Evolutionary conservation across 2,113 vertebrate species (phyloP).

Genomic region (Copsychus sechellarum): DNA sequence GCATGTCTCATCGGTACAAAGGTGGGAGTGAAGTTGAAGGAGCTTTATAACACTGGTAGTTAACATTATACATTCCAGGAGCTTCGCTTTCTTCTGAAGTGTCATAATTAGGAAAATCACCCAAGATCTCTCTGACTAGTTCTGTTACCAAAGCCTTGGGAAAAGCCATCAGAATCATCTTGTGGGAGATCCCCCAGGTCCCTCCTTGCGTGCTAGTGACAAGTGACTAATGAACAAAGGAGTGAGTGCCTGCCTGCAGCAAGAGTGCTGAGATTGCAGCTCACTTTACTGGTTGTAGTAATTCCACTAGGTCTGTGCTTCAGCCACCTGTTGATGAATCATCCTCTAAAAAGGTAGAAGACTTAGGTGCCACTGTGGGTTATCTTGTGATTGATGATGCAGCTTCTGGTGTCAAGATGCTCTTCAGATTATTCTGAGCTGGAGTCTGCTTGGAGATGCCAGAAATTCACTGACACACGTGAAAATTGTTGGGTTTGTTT

Average conservation of each 20-base stretch:
- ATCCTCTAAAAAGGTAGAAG: background rate
- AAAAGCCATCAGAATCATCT: background rate
- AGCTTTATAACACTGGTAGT: background rate
- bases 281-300: background rate
- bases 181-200: background rate
- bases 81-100: background rate
- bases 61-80: background rate
- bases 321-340: constrained; percentile 31
- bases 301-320: background rate
- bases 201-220: accelerated
- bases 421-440: background rate
- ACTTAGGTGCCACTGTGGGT: background rate
- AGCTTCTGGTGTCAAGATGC: background rate
- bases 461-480: background rate
- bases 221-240: background rate
- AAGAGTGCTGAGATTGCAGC: background rate
- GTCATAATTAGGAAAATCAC: background rate
- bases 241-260: background rate
- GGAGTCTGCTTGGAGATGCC: background rate
- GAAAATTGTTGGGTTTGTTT: background rate
- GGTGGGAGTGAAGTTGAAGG: background rate
- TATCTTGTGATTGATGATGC: background rate
- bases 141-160: background rate
- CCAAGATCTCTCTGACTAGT: background rate
- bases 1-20: background rate